These are phyloP conservation scores for Monopterus albus DNA, from an alignment of 2,113 vertebrate genomes.

Conservation along the genomic window DNA sequence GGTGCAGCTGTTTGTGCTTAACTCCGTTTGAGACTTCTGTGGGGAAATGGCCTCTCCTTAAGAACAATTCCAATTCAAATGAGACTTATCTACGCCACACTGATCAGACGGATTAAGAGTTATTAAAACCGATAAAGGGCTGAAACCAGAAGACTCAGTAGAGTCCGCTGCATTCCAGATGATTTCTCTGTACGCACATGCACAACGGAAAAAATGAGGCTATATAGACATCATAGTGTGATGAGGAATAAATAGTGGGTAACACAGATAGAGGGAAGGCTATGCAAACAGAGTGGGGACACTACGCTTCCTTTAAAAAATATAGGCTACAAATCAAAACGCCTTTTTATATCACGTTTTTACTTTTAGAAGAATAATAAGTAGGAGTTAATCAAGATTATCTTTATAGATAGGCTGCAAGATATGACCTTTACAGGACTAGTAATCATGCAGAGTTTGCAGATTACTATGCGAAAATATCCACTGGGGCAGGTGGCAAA, in stretches of 20 bases:
- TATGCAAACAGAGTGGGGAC: no score
- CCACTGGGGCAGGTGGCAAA: background rate
- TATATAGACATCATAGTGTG: slow-evolving; percentile 62
- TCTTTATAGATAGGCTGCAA: no score
- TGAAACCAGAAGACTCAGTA: slow-evolving; percentile 72
- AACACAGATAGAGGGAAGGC: no score
- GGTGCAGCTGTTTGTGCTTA: slow-evolving; percentile 75
- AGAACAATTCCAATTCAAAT: slow-evolving; percentile 84
- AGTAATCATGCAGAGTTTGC: no score
- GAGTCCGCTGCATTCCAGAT: slow-evolving; percentile 55
- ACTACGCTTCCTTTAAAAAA: no score
- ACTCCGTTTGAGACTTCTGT: slow-evolving; percentile 73
- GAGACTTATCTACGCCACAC: slow-evolving; percentile 90
- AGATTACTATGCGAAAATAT: no score
- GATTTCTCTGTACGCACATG: slow-evolving; percentile 72
- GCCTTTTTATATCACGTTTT: background rate
- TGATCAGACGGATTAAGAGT: slow-evolving; percentile 90
- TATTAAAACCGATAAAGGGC: slow-evolving; percentile 86
- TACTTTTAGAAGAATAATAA: background rate
- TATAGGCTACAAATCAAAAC: no score
- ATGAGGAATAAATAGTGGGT: slow-evolving; percentile 1
- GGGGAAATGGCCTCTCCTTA: slow-evolving; percentile 74
- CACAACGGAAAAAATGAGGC: slow-evolving; percentile 17
- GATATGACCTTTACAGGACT: no score
- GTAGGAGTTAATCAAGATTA: background rate